Evolutionary conservation across 2,888 invertebrate species (phyloP).

Genomic region (Anorthoa munda): DNA sequence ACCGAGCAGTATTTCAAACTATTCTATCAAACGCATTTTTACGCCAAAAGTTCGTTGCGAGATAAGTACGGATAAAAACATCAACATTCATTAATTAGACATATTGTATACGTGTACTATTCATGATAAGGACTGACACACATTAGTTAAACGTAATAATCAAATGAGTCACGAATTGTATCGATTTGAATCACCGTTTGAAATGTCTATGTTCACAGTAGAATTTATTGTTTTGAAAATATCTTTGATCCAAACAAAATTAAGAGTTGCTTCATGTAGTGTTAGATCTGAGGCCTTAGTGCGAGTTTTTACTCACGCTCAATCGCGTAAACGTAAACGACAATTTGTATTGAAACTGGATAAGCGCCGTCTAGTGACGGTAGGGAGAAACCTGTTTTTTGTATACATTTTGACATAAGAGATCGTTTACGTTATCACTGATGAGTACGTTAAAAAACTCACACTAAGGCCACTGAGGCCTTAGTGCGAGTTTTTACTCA

Average conservation of each 20-base stretch:
- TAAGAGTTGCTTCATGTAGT: no score
- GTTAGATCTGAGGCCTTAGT: no score
- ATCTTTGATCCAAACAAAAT: background rate
- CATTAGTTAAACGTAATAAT: constrained; percentile 28
- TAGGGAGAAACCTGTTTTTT: no score
- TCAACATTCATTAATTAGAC: constrained; percentile 40
- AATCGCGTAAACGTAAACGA: no score
- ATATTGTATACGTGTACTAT: constrained; percentile 1
- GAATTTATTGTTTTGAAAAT: constrained; percentile 15
- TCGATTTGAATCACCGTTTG: constrained; percentile 18
- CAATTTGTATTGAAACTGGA: no score
- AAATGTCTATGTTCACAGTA: background rate
- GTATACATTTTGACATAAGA: no score
- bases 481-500: no score
- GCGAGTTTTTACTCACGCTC: no score
- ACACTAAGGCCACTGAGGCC: no score
- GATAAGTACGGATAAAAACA: constrained; percentile 27
- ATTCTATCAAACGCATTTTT: background rate
- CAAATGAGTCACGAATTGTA: constrained; percentile 50
- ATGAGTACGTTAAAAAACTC: no score
- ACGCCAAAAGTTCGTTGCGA: constrained; percentile 29
- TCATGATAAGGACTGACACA: constrained; percentile 64
- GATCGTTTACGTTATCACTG: no score
- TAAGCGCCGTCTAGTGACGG: no score
- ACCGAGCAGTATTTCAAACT: background rate